Evolutionary conservation across 2,888 invertebrate species (phyloP).

Genomic region (Rotaria magnacalcarata): DNA sequence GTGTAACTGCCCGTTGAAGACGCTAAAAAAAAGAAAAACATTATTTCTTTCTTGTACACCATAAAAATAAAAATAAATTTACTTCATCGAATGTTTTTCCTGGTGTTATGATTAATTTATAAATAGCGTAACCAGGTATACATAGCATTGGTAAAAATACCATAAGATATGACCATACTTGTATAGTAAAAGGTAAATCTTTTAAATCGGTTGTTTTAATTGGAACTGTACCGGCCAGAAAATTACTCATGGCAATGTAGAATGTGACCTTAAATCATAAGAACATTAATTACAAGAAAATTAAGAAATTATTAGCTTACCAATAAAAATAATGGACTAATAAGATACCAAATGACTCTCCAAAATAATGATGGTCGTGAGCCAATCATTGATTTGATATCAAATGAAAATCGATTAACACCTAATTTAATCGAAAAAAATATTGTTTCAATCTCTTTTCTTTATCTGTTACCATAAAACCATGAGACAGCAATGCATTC

Average conservation of each 20-base stretch:
- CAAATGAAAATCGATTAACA: constrained; percentile 27
- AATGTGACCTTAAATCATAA: not conserved
- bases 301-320: not conserved
- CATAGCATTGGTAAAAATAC: constrained; percentile 21
- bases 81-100: constrained; percentile 27
- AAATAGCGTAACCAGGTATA: constrained; percentile 18
- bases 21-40: not conserved
- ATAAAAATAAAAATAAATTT: not conserved
- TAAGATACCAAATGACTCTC: constrained; percentile 6
- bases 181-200: not conserved
- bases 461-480: constrained; percentile 40
- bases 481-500: constrained; percentile 45
- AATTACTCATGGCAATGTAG: not conserved
- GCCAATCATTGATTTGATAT: constrained; percentile 35
- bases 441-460: no score
- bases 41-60: not conserved
- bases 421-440: not conserved
- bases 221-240: not conserved
- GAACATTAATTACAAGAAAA: not conserved
- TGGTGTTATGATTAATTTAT: constrained; percentile 5
- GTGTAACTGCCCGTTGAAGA: not conserved
- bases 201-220: not conserved
- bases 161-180: constrained; percentile 9
- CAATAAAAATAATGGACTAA: not conserved
- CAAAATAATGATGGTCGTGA: constrained; percentile 32